A percentile compares a stretch with the other conserved stretches of the same genome.
Conservation (phyloP, 2,113 vertebrate species). For the Trematomus loennbergii region DNA sequence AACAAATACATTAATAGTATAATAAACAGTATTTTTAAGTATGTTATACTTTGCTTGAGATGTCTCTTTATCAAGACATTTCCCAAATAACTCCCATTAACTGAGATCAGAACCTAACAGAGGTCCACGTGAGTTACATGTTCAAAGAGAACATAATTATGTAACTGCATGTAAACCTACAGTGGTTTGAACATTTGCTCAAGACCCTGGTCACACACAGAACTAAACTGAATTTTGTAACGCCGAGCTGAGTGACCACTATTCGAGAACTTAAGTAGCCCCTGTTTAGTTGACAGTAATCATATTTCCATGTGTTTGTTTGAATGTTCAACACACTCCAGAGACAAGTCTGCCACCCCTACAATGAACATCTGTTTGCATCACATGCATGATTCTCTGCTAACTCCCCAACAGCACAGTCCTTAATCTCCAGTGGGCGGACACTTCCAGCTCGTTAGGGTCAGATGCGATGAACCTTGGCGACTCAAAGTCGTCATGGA, state of each 20-base stretch:
- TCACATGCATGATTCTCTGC: constrained; percentile 21
- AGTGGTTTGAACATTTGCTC: not conserved
- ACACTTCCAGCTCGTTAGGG: constrained; percentile 33
- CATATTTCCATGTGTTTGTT: not conserved
- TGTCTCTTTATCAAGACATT: not conserved
- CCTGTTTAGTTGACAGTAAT: not conserved
- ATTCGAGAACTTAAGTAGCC: too few relatives aligned
- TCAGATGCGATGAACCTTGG: constrained; percentile 46
- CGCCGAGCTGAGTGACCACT: not conserved
- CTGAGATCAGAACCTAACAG: constrained; percentile 1
- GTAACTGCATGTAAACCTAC: not conserved
- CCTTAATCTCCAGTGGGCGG: constrained; percentile 46
- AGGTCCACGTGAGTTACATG: not conserved
- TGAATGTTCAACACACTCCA: not conserved
- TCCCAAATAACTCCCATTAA: not conserved
- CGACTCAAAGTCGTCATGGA: constrained; percentile 36
- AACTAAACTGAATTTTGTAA: not conserved
- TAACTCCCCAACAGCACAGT: constrained; percentile 15
- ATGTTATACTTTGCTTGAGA: not conserved
- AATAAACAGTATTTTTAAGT: not conserved
- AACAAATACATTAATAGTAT: not conserved
- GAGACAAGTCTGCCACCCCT: not conserved
- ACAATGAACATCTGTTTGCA: not conserved
- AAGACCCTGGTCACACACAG: not conserved
- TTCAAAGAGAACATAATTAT: not conserved